Evolutionary conservation across 2,113 vertebrate genomes (phyloP).

Genomic region (Spea multiplicata): DNA sequence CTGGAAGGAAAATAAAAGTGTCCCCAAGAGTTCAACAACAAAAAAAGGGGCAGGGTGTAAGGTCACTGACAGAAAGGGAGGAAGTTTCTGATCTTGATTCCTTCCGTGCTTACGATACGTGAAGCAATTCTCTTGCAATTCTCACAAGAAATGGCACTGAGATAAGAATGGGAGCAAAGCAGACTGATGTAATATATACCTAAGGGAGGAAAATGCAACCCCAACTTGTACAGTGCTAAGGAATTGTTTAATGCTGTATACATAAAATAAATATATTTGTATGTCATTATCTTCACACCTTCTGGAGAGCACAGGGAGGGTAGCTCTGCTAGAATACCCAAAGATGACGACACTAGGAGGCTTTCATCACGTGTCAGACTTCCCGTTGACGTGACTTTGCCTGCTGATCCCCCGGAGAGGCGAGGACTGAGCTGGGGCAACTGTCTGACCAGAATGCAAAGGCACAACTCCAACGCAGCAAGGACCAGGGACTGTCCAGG

Average conservation of each 20-base stretch:
- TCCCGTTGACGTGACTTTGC: slow-evolving; percentile 65
- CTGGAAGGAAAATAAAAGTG: too few relatives aligned
- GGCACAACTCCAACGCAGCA: slow-evolving; percentile 82
- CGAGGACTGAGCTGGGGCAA: slow-evolving; percentile 87
- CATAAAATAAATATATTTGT: background rate
- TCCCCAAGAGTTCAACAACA: too few relatives aligned
- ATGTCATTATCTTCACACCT: slow-evolving; percentile 65
- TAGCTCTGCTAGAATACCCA: slow-evolving; percentile 85
- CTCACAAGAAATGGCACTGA: too few relatives aligned
- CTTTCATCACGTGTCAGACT: slow-evolving; percentile 73
- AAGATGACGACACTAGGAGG: slow-evolving; percentile 72
- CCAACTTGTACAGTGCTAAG: too few relatives aligned
- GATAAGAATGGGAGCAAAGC: too few relatives aligned
- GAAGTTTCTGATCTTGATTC: too few relatives aligned
- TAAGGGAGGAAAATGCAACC: too few relatives aligned
- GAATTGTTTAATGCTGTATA: background rate
- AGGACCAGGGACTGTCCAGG: slow-evolving; percentile 90
- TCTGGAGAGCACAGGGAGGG: slow-evolving; percentile 90
- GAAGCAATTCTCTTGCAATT: too few relatives aligned
- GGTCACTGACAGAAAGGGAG: too few relatives aligned
- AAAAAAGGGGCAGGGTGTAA: too few relatives aligned
- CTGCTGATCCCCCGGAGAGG: slow-evolving; percentile 71
- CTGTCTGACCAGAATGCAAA: slow-evolving; percentile 86
- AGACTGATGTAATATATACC: too few relatives aligned
- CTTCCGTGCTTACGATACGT: too few relatives aligned